Base-by-base conservation (phyloP, 2,113 vertebrate genomes). In the Labeo rohita region DNA sequence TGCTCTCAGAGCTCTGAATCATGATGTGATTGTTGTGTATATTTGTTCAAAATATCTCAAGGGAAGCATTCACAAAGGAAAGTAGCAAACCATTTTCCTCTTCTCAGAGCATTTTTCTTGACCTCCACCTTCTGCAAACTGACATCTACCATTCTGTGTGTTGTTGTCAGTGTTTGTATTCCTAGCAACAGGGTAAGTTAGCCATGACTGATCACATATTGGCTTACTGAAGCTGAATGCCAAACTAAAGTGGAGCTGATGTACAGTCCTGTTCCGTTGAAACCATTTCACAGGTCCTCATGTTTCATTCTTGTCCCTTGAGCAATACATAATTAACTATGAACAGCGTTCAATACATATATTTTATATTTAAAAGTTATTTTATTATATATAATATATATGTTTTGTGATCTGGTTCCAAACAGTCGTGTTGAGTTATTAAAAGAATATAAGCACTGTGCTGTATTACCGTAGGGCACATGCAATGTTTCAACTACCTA, bases 371-470 rank as follows among this genome's bases (percentile, higher is more conserved):
- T 92, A 84, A 65, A 77, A 52, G 86, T 92, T 84, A 59, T 83
- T 92, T 93, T 91, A 88, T 93, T 80, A 81, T 65, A 75, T 74
- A 75, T 84, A 83, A 43, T 66, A 63, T 68, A 49, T 61, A 76
- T 84, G 80, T 80, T 77, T 88, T 89, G 70, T 87, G 89, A 90
- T 88, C 90, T 92, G 49, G 84, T 73, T 63, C 72, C 50, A 92
- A 83, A 92, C 89, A 90, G 73, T 83, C 90, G 87, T 93, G 88
- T 94, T 90, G 74, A 89, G 89, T 93, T 89, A 72, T 79, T 84
- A 90, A 90, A 89, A 93, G 89, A 87, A 93, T 90, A 90, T 91
- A 91, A 95, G 90, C 94, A 94, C 94, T 95, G 93, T 94, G 94
- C 93, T 91, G 92, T 92, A 88, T 90, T 87, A 90, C 90, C 85